Percentiles rank a stretch among this genome's conserved stretches.
These are phyloP conservation scores for Megaceryle maxima DNA, from an alignment of 2,113 vertebrate genomes.

Conservation along the genomic window DNA sequence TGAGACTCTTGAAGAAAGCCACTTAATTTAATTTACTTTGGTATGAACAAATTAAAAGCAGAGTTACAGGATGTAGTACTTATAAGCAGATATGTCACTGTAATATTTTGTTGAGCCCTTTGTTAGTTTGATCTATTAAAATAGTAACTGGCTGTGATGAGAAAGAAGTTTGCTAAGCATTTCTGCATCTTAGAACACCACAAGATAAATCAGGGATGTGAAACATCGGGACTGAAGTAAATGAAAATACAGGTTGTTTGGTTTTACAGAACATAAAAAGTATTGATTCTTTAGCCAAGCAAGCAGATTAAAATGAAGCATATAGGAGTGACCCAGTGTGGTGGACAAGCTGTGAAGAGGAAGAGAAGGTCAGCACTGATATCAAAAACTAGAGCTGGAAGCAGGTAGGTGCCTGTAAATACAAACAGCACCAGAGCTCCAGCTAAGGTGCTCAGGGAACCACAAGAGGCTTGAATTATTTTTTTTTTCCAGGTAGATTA, in stretches of 20 bases:
- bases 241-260: background rate
- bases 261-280: background rate
- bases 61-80: background rate
- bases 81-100: background rate
- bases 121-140: background rate
- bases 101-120: background rate
- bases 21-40: slow-evolving; percentile 1
- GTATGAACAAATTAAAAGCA: background rate
- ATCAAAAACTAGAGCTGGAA: background rate
- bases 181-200: background rate
- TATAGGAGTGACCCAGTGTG: background rate
- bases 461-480: background rate
- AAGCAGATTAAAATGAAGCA: background rate
- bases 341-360: background rate
- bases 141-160: background rate
- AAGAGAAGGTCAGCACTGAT: background rate
- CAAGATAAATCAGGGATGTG: background rate
- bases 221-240: background rate
- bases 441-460: background rate
- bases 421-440: background rate
- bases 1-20: background rate
- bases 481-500: background rate
- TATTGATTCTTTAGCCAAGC: background rate
- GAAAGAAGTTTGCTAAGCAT: background rate
- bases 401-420: background rate